Percentiles rank a stretch among this genome's conserved stretches.
These are phyloP conservation scores for Apis cerana DNA, from an alignment of 1,140 invertebrate genomes.

Conservation along the genomic window DNA sequence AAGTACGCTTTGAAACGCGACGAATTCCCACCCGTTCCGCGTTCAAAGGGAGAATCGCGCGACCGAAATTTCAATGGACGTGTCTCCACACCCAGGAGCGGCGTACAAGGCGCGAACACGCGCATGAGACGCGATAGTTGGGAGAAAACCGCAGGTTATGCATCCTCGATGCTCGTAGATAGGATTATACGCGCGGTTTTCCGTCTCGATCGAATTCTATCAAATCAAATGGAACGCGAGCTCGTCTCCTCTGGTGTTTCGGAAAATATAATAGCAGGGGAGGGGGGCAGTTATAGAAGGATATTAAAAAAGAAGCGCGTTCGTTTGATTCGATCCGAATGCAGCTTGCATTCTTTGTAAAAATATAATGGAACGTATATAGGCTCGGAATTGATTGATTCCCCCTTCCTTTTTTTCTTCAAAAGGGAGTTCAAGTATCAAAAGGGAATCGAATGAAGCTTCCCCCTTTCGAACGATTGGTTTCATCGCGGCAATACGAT, in stretches of 20 bases:
- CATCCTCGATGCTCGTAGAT: slow-evolving; percentile 14
- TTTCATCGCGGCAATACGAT: neutral
- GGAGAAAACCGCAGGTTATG: slow-evolving; percentile 29
- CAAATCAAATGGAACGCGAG: too few relatives aligned
- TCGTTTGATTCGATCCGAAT: neutral
- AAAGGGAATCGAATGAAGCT: neutral
- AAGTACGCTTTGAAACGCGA: slow-evolving; percentile 30
- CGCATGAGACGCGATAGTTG: neutral
- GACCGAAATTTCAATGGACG: slow-evolving; percentile 49
- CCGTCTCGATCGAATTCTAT: too few relatives aligned
- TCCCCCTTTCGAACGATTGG: neutral
- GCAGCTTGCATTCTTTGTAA: neutral
- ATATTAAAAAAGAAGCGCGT: neutral
- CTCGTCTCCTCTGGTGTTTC: too few relatives aligned
- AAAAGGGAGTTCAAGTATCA: neutral
- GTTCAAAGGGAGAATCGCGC: slow-evolving; percentile 35
- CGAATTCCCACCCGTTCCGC: slow-evolving; percentile 21
- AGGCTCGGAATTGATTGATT: neutral
- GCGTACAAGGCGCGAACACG: neutral
- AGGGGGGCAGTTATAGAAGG: too few relatives aligned
- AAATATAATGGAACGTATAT: neutral
- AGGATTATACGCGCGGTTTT: neutral
- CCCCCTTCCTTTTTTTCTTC: neutral
- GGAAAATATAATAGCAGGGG: too few relatives aligned
- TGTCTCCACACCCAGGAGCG: neutral